Base-by-base conservation (phyloP, 2,113 vertebrate species). In the Brachyistius frenatus region DNA sequence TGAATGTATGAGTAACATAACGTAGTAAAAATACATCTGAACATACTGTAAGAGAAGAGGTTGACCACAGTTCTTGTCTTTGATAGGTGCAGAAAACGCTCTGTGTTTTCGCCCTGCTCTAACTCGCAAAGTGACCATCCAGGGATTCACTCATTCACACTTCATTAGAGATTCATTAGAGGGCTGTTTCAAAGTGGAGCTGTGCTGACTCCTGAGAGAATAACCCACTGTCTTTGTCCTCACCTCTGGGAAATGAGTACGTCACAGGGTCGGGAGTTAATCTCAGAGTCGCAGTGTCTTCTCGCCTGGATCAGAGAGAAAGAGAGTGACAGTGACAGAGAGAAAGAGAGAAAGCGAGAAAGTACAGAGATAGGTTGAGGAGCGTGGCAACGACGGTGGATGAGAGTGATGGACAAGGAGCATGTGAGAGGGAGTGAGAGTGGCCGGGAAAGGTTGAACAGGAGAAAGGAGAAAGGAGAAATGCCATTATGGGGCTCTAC, bases 261-360 rank as follows among this genome's bases (percentile, higher is more conserved):
- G 74, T 96, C 96, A 85, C 98, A 99, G 0, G 94, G 94, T 23
- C 95, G 91, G 85, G 83, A 95, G 96, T 99, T 99, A 90, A 98
- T 91, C 73, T 68, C 58, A 2, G 66, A 89, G 92, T 99, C 98
- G 0, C 95, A 98, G 31, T 81, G 93, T 86, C 96, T 95, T 7
- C 97, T 94, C 10, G 92, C 95, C 98, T 99, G 81, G 4, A 86
- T 66, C 36, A 7, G n/a, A 77, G 31, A 75, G 16, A n/a, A 63
- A 67, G 30, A 83, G 30, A 65, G 37, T 46, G 30, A 73, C 5
- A 9, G 31, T 47, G 32, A 58, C 65, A 67, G 9, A 53, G n/a
- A 30, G 49, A 57, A 44, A 60, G 15, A 46, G 37, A 71, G 37
- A 55, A 65, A 16, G 37, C 83, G 32, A 66, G 56, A 44, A 60